Evolutionary conservation across 2,113 vertebrate genomes (phyloP).

Genomic region (Oncorhynchus nerka): DNA sequence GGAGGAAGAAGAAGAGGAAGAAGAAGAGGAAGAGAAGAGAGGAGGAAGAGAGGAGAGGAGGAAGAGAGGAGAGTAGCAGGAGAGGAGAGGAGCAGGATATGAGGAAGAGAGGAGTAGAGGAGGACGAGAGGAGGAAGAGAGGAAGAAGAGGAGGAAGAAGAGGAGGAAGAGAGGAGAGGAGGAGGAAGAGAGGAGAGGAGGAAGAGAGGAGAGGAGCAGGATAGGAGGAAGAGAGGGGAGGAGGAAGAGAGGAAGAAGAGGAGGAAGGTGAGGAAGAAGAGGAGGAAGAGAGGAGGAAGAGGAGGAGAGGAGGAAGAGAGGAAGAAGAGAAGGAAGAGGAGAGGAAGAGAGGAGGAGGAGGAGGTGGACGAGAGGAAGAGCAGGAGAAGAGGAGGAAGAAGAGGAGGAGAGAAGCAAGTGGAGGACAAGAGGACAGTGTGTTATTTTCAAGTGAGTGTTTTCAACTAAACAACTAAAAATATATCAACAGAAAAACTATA

Average conservation of each 20-base stretch:
- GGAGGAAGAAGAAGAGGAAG: not conserved
- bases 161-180: not conserved
- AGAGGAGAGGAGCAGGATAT: no score
- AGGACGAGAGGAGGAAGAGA: not conserved
- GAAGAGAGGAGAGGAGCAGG: not conserved
- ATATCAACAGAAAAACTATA: not conserved
- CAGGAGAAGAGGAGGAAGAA: conserved; percentile 30
- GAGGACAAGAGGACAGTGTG: not conserved
- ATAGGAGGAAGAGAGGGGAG: not conserved
- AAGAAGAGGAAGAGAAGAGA: no score
- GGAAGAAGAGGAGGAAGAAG: conserved; percentile 44
- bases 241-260: no score
- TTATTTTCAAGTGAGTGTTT: not conserved
- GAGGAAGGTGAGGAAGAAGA: not conserved
- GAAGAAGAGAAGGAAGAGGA: not conserved
- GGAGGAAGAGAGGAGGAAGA: not conserved
- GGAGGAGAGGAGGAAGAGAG: no score
- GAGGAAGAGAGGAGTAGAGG: not conserved
- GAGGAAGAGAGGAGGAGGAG: not conserved
- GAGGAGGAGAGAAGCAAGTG: not conserved
- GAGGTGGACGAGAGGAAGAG: not conserved
- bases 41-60: not conserved
- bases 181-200: not conserved
- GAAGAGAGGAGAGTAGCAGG: not conserved
- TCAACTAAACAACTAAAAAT: not conserved